phyloP scores from a whole-genome alignment of 2,113 vertebrate species.

The Zosterops hypoxanthus region DNA sequence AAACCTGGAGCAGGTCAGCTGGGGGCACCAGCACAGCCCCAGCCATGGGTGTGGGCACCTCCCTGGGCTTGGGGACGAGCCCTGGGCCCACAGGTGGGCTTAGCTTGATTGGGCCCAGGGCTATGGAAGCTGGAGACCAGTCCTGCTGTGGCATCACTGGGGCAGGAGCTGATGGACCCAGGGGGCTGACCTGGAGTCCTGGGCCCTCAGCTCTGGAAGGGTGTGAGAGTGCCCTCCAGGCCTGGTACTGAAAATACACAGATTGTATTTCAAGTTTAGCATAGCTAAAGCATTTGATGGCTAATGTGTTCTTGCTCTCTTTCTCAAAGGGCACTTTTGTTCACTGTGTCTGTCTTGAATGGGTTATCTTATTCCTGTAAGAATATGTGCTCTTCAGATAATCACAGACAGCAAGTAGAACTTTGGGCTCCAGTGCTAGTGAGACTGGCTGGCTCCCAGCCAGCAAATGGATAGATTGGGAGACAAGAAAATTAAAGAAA shows the following conservation, averaged over 20 bases:
- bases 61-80: fast-evolving
- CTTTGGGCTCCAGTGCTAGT: background rate
- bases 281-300: background rate
- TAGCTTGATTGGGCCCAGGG: background rate
- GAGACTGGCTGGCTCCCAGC: background rate
- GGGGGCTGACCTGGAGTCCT: background rate
- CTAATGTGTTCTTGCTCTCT: background rate
- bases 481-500: background rate
- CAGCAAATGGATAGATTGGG: background rate
- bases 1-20: background rate
- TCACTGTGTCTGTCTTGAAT: background rate
- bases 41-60: background rate
- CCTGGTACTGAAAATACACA: background rate
- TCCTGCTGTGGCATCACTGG: fast-evolving
- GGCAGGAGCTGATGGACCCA: background rate
- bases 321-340: background rate
- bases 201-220: background rate
- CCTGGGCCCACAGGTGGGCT: fast-evolving
- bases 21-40: background rate
- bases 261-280: fast-evolving
- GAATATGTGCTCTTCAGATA: background rate
- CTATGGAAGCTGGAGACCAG: fast-evolving
- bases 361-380: background rate
- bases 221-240: background rate
- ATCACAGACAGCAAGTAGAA: background rate